These are phyloP conservation scores for Acromyrmex charruanus DNA, from an alignment of 1,140 invertebrate genomes.

Conservation along the genomic window DNA sequence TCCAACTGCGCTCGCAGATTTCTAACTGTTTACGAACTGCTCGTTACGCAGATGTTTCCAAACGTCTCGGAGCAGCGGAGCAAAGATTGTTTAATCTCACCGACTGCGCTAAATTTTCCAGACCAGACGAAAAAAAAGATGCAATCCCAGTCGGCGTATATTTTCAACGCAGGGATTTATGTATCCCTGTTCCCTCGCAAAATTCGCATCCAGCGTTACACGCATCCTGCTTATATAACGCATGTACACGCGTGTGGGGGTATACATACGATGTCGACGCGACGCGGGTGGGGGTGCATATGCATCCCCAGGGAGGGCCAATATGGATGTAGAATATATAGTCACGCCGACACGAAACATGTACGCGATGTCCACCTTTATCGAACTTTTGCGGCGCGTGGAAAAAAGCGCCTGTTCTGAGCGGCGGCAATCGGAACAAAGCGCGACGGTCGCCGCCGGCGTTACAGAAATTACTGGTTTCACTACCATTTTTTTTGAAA, in stretches of 20 bases:
- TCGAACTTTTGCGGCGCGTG: slow-evolving; percentile 28
- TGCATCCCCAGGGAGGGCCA: slow-evolving; percentile 15
- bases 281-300: not conserved
- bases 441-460: slow-evolving; percentile 18
- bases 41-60: slow-evolving; percentile 34
- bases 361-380: slow-evolving; percentile 47
- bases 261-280: not conserved
- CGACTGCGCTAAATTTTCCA: slow-evolving; percentile 17
- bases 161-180: slow-evolving; percentile 50
- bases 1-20: not conserved
- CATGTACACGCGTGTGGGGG: not conserved
- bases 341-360: slow-evolving; percentile 40
- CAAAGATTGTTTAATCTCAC: not conserved
- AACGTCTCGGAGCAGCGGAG: not conserved
- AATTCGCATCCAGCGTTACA: slow-evolving; percentile 73
- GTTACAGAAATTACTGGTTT: slow-evolving; percentile 11
- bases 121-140: slow-evolving; percentile 29
- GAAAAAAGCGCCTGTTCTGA: slow-evolving; percentile 31
- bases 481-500: not conserved
- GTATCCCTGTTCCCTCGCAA: slow-evolving; percentile 65
- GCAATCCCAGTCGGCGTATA: slow-evolving; percentile 7
- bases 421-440: not conserved
- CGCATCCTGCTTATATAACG: slow-evolving; percentile 74
- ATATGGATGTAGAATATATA: slow-evolving; percentile 55
- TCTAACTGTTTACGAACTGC: slow-evolving; percentile 33